These are phyloP conservation scores for Pelecanoides urinatrix DNA, from an alignment of 2,113 vertebrate genomes.

Conservation along the genomic window DNA sequence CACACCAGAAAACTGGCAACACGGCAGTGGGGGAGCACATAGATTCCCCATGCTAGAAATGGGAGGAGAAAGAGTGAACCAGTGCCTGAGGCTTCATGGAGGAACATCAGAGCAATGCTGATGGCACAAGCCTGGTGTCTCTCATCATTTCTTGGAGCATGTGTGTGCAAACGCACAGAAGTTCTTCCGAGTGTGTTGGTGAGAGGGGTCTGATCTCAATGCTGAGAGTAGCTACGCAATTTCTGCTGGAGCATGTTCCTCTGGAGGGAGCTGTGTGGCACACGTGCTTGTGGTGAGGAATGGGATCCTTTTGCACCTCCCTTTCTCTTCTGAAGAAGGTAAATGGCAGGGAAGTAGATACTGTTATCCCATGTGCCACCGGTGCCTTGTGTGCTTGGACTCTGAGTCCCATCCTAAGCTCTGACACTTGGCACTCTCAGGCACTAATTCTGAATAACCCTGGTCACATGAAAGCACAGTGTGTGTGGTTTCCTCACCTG, in stretches of 20 bases:
- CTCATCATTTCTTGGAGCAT: not conserved
- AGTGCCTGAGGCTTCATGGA: not conserved
- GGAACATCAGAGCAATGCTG: not conserved
- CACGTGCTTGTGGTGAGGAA: not conserved
- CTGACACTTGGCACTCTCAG: not conserved
- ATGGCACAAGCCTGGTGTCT: not conserved
- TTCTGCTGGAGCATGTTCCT: not conserved
- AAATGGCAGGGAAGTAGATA: not conserved
- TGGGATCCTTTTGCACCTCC: not conserved
- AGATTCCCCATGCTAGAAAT: not conserved
- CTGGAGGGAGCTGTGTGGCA: not conserved
- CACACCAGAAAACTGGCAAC: constrained; percentile 1
- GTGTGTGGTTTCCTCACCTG: not conserved
- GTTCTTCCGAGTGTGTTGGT: not conserved
- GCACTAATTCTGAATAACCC: not conserved
- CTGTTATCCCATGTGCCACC: not conserved
- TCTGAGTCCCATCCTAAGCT: not conserved
- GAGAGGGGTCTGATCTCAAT: not conserved
- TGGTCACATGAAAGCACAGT: not conserved
- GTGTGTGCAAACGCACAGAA: not conserved
- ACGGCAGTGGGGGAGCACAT: not conserved
- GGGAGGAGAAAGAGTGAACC: not conserved
- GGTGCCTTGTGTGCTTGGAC: not conserved
- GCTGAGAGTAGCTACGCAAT: fast-evolving
- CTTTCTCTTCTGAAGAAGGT: not conserved